Evolutionary conservation across 2,797 vertebrate species (phyloP).

Genomic region (Lindbergichthys nudifrons): DNA sequence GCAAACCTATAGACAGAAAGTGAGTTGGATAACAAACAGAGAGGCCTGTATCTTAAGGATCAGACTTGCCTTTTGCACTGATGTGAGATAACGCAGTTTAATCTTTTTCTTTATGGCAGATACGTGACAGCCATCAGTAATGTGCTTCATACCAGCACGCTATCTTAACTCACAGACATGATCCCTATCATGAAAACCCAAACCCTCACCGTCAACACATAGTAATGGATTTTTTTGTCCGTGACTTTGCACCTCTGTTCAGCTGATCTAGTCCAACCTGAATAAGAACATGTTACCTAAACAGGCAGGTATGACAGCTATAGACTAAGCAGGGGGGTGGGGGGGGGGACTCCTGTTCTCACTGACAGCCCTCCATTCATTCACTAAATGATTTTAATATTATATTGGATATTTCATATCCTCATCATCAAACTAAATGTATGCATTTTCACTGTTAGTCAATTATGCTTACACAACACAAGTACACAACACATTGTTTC

Average conservation of each 20-base stretch:
- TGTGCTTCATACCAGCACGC: not conserved
- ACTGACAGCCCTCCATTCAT: slow-evolving; percentile 1
- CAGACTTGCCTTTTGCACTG: slow-evolving; percentile 56
- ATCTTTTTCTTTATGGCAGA: slow-evolving; percentile 63
- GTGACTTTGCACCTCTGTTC: slow-evolving; percentile 29
- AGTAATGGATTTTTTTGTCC: slow-evolving; percentile 19
- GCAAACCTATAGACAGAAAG: not conserved
- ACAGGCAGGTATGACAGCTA: slow-evolving; percentile 52
- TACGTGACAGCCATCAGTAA: slow-evolving; percentile 21
- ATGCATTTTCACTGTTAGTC: not conserved
- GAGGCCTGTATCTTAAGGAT: slow-evolving; percentile 6
- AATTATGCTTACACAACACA: not conserved
- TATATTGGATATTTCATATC: not conserved
- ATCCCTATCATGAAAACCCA: not conserved
- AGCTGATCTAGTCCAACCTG: slow-evolving; percentile 78
- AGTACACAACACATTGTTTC: too few relatives aligned
- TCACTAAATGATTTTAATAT: not conserved
- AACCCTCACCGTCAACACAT: slow-evolving; percentile 7
- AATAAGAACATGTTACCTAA: slow-evolving; percentile 58
- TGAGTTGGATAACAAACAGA: slow-evolving; percentile 40
- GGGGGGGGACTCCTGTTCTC: slow-evolving; percentile 31
- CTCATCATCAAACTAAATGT: not conserved
- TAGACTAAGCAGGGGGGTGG: slow-evolving; percentile 16
- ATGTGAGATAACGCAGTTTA: slow-evolving; percentile 51
- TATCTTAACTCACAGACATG: not conserved